phyloP scores from a whole-genome alignment of 2,113 vertebrate species.

The Tachuris rubrigastra region DNA sequence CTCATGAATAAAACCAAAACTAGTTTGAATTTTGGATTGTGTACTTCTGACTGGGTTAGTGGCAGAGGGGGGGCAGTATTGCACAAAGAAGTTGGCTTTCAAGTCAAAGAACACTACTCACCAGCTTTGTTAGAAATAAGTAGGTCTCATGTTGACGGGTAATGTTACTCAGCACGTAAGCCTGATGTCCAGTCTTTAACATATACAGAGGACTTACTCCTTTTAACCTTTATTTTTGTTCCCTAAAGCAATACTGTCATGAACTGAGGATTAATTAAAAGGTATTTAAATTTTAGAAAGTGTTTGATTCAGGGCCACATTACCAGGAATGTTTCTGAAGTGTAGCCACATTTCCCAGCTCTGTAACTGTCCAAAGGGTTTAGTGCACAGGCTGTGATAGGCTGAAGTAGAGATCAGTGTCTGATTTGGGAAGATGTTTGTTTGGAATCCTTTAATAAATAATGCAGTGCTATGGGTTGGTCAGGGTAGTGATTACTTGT shows the following conservation, averaged over 20 bases:
- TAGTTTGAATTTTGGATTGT: accelerated
- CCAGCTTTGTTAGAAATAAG: background rate
- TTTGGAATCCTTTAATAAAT: background rate
- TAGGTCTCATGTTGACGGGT: background rate
- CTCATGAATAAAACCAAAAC: background rate
- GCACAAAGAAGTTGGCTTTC: background rate
- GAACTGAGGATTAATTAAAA: background rate
- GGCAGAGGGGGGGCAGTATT: slow-evolving; percentile 52
- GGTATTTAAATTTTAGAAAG: background rate
- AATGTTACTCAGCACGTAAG: background rate
- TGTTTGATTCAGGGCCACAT: background rate
- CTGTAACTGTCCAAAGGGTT: background rate
- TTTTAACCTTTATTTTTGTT: background rate
- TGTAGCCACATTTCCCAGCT: background rate
- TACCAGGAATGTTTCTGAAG: background rate
- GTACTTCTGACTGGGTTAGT: background rate
- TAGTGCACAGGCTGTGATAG: background rate
- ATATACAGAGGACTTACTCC: background rate
- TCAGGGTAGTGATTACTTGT: background rate
- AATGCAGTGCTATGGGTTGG: background rate
- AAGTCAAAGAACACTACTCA: accelerated
- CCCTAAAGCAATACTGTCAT: background rate
- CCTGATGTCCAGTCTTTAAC: background rate
- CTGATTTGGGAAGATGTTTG: background rate
- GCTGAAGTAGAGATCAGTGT: background rate